Evolutionary conservation across 2,888 invertebrate species (phyloP).

Genomic region (Drosophila picticornis): DNA sequence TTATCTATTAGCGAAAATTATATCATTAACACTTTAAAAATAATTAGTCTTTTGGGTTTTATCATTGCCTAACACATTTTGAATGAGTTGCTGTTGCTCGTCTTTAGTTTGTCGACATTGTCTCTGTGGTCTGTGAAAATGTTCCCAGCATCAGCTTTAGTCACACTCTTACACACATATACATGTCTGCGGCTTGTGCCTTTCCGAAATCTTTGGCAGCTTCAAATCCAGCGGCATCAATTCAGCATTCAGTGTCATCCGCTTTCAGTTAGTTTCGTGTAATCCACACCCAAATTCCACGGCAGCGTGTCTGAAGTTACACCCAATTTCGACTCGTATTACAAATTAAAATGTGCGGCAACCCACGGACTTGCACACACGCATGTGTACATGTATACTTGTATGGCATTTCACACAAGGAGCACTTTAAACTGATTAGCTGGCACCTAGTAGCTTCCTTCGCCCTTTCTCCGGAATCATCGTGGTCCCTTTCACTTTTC

Average conservation of each 20-base stretch:
- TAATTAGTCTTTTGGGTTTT: background rate
- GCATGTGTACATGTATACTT: background rate
- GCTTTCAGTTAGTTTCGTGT: conserved; percentile 54
- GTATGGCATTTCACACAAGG: conserved; percentile 2
- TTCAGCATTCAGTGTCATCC: conserved; percentile 19
- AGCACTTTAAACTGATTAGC: conserved; percentile 73
- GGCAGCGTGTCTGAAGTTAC: conserved; percentile 77
- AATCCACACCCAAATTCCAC: conserved; percentile 71
- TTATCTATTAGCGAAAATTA: background rate
- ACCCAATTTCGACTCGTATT: conserved; percentile 81
- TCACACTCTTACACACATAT: conserved; percentile 56
- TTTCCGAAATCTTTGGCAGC: conserved; percentile 12
- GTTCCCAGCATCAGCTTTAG: conserved; percentile 39
- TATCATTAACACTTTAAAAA: background rate
- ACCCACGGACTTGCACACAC: conserved; percentile 43
- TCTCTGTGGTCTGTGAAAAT: background rate
- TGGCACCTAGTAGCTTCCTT: conserved; percentile 35
- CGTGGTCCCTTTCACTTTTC: conserved; percentile 29
- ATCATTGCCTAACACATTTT: background rate
- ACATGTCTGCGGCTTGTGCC: conserved; percentile 45
- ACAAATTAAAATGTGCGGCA: conserved; percentile 82
- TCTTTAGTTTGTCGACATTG: background rate
- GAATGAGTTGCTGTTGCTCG: background rate
- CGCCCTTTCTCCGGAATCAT: background rate
- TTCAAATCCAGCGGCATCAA: conserved; percentile 23